These are phyloP conservation scores for Beris morrisii DNA, from an alignment of 2,888 invertebrate genomes.

Conservation along the genomic window DNA sequence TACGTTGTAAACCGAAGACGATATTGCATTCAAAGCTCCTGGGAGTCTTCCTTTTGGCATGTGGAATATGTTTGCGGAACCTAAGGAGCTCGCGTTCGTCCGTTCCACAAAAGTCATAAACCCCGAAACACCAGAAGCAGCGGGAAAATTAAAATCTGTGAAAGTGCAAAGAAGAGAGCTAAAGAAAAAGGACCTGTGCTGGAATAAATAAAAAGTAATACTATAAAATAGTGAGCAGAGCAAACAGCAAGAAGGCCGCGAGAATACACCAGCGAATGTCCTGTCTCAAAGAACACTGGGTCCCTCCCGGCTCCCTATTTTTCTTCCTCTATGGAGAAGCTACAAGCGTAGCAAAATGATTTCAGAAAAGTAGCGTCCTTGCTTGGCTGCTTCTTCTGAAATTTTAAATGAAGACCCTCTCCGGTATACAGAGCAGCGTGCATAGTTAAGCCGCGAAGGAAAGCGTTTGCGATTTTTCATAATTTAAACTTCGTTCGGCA, in stretches of 20 bases:
- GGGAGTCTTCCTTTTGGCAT: too few relatives aligned
- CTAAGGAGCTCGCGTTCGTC: constrained; percentile 1
- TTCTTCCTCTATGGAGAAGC: too few relatives aligned
- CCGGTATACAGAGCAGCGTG: not conserved
- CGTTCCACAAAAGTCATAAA: constrained; percentile 22
- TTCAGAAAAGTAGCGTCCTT: constrained; percentile 6
- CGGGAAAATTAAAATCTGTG: constrained; percentile 28
- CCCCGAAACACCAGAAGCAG: constrained; percentile 8
- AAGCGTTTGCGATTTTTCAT: constrained; percentile 25
- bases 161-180: constrained; percentile 17
- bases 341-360: not conserved
- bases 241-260: not conserved
- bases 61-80: not conserved
- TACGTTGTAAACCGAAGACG: too few relatives aligned
- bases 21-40: too few relatives aligned
- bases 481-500: constrained; percentile 5
- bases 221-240: constrained; percentile 1
- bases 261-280: not conserved
- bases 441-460: not conserved
- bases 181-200: constrained; percentile 4
- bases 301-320: too few relatives aligned
- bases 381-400: not conserved
- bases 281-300: constrained; percentile 2
- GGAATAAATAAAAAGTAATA: constrained; percentile 29
- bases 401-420: constrained; percentile 1